Percentiles rank a stretch among this genome's conserved stretches.
phyloP scores from a whole-genome alignment of 2,797 vertebrate species.

The Sebastes hubbsi region DNA sequence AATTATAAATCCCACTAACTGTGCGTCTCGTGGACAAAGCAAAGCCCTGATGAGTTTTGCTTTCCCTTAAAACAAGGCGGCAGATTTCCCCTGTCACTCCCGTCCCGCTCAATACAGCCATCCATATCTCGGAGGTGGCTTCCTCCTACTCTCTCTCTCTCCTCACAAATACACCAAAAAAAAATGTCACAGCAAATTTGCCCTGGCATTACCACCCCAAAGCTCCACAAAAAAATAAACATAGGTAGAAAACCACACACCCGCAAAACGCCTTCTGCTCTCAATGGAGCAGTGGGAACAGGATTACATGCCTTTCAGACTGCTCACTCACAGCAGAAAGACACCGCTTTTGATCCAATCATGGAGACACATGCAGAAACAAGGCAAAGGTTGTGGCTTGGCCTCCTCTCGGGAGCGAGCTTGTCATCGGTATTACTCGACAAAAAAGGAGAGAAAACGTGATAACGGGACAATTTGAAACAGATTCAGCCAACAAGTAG shows the following conservation, averaged over 20 bases:
- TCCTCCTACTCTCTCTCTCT: background rate
- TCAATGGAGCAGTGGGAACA: slow-evolving; percentile 52
- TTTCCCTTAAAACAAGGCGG: slow-evolving; percentile 25
- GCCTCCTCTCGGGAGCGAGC: slow-evolving; percentile 15
- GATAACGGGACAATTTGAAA: slow-evolving; percentile 29
- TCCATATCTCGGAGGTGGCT: slow-evolving; percentile 4
- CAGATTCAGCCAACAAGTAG: slow-evolving; percentile 7
- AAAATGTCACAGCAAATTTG: slow-evolving; percentile 19
- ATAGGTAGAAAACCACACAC: slow-evolving; percentile 39
- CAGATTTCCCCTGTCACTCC: slow-evolving; percentile 36
- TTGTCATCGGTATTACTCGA: slow-evolving; percentile 28
- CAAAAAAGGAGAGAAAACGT: slow-evolving; percentile 3
- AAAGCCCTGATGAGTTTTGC: slow-evolving; percentile 48
- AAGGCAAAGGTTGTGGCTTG: slow-evolving; percentile 35
- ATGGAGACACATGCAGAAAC: slow-evolving; percentile 52
- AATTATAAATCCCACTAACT: slow-evolving; percentile 70
- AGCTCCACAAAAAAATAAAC: slow-evolving; percentile 38
- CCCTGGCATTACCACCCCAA: slow-evolving; percentile 23
- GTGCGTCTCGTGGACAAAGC: slow-evolving; percentile 47
- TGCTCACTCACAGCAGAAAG: slow-evolving; percentile 58
- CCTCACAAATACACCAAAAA: background rate
- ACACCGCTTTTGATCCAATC: slow-evolving; percentile 65
- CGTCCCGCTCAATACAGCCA: background rate
- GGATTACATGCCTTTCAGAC: slow-evolving; percentile 69
- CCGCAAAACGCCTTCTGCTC: slow-evolving; percentile 20